phyloP scores from a whole-genome alignment of 2,888 invertebrate species.

The Allygus modestus region DNA sequence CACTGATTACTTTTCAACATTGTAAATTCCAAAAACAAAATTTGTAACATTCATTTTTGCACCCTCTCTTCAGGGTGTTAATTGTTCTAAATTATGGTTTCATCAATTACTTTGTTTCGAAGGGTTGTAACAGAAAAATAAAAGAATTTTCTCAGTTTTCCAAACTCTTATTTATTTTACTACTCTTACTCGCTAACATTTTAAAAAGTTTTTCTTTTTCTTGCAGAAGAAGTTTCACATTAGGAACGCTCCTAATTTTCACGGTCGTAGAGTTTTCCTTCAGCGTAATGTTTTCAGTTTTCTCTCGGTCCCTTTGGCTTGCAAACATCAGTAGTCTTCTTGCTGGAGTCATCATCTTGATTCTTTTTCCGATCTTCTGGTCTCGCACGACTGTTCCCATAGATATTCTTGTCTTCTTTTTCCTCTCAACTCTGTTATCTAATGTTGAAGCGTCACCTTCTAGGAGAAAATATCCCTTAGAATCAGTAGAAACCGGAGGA shows the following conservation, averaged over 20 bases:
- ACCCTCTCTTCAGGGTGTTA: too few relatives aligned
- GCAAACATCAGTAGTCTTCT: constrained; percentile 5
- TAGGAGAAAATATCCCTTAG: background rate
- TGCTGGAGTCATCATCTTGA: constrained; percentile 18
- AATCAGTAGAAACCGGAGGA: background rate
- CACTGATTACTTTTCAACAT: too few relatives aligned
- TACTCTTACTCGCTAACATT: background rate
- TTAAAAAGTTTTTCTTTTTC: background rate
- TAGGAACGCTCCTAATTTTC: constrained; percentile 19
- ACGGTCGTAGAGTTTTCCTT: background rate
- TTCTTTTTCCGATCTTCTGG: background rate
- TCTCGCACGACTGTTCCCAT: background rate
- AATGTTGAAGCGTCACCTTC: background rate
- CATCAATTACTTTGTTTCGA: too few relatives aligned
- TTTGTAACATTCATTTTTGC: too few relatives aligned
- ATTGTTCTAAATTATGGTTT: too few relatives aligned
- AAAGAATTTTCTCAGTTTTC: too few relatives aligned
- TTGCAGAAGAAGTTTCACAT: background rate
- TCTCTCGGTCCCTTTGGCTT: background rate
- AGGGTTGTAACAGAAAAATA: too few relatives aligned
- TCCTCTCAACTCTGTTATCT: constrained; percentile 8
- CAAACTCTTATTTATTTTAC: background rate
- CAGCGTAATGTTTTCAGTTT: background rate
- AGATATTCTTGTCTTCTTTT: background rate
- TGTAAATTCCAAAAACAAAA: too few relatives aligned